Percentiles rank a stretch among this genome's conserved stretches.
Conservation (phyloP, 2,113 vertebrate species). For the Ammodytes dubius region DNA sequence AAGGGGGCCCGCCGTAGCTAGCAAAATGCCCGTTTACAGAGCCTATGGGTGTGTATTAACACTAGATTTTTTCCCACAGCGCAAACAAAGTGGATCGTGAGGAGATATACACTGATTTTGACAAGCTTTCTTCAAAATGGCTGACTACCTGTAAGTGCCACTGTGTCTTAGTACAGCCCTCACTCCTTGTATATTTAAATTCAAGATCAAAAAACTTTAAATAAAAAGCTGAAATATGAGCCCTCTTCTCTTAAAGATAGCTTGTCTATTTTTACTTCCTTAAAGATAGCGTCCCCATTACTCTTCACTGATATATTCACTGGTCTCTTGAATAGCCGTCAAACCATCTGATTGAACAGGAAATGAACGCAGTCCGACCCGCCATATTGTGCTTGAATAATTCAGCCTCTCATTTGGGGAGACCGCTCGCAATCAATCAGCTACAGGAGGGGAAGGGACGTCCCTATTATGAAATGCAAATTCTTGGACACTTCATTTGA, state of each 20-base stretch:
- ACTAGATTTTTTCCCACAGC: too few relatives aligned
- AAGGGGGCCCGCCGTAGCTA: too few relatives aligned
- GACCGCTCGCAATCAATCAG: slow-evolving; percentile 67
- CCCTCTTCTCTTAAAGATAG: background rate
- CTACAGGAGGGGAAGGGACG: slow-evolving; percentile 9
- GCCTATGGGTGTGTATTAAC: too few relatives aligned
- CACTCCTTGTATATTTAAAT: background rate
- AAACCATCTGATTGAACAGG: slow-evolving; percentile 74
- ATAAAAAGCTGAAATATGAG: background rate
- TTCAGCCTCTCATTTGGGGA: slow-evolving; percentile 75
- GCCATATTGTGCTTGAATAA: slow-evolving; percentile 70
- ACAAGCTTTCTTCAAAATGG: too few relatives aligned
- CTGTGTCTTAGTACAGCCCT: background rate
- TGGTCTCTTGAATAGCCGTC: slow-evolving; percentile 52
- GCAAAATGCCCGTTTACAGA: too few relatives aligned
- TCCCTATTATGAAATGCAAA: slow-evolving; percentile 57
- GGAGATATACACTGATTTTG: background rate
- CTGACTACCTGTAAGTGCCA: background rate
- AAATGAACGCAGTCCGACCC: slow-evolving; percentile 67
- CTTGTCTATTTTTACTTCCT: slow-evolving; percentile 44
- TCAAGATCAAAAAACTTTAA: background rate
- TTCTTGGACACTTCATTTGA: slow-evolving; percentile 22
- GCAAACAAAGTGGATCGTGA: background rate
- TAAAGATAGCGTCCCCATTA: slow-evolving; percentile 42
- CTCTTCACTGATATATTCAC: slow-evolving; percentile 36